Conservation (phyloP, 2,888 invertebrate species). For the Chrysolina americana region DNA sequence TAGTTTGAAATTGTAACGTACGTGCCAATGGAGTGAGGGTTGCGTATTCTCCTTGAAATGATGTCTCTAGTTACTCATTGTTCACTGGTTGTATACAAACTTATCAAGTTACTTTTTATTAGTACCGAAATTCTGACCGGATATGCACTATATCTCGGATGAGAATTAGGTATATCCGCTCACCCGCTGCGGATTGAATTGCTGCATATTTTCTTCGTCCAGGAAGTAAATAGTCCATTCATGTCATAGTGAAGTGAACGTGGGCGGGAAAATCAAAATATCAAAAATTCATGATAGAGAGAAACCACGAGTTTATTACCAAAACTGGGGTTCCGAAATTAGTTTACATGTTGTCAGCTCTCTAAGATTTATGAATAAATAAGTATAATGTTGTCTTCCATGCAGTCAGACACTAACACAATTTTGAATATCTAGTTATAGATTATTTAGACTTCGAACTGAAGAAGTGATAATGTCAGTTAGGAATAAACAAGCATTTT, state of each 20-base stretch:
- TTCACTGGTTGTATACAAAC: conserved; percentile 59
- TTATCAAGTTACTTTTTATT: conserved; percentile 54
- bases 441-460: no score
- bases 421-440: no score
- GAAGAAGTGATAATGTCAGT: no score
- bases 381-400: no score
- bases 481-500: no score
- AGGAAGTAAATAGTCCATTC: conserved; percentile 17
- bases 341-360: no score
- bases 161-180: conserved; percentile 52
- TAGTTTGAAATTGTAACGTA: not conserved
- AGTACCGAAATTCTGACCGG: conserved; percentile 58
- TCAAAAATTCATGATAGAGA: no score
- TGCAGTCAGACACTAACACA: no score
- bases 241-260: not conserved
- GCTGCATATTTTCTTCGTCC: conserved; percentile 23
- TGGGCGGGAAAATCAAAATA: not conserved
- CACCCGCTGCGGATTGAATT: conserved; percentile 53
- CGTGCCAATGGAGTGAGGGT: conserved; percentile 5
- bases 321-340: no score
- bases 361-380: no score
- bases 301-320: no score
- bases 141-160: conserved; percentile 47
- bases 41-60: conserved; percentile 6
- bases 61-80: conserved; percentile 55